Evolutionary conservation across 2,888 invertebrate species (phyloP), one percentile per base, ranked within the genome.

Genomic region (Callimorpha dominula): DNA sequence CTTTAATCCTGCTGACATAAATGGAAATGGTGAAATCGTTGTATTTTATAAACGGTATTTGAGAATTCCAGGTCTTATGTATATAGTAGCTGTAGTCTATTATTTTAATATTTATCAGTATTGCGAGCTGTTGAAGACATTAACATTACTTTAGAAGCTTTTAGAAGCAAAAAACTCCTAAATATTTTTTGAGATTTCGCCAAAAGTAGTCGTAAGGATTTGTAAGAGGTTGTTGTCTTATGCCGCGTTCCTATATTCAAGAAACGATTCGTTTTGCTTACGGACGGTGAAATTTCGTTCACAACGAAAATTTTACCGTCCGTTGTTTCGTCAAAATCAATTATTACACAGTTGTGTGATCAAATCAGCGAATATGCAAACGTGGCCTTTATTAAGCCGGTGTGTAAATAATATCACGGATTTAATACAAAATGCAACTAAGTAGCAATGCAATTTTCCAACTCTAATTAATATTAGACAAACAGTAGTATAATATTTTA

Each of bases 401-500:
- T 40, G n/a, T n/a, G 42, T 67, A 40, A 67, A 42, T 67, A 60
- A 46, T 57, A 17, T 43, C 14, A 15, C 11, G 5, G 11, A 15
- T 15, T 54, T 42, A 31, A 15, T 20, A 60, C 57, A n/a, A 43
- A 68, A 57, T 68, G 46, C 17, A 60, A 46, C 46, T n/a, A n/a
- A n/a, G n/a, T 20, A 17, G 15, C n/a, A 54, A 65, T 57, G 62
- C 4, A 68, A 63, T 63, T 68, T 52, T 57, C 31, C 52, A 52
- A n/a, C 12, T 17, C 52, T 50, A 68, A 72, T 72, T 64, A 68
- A 72, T 68, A 64, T 63, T n/a, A 40, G 17, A 6, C 54, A 57
- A 65, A 72, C 57, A 72, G 68, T 64, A 64, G 68, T 49, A 64
- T 40, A 40, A 49, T 66, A 49, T 52, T 49, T 67, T 71, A 67